Evolutionary conservation across 2,113 vertebrate species (phyloP).

Genomic region (Myrmophylax atrothorax): DNA sequence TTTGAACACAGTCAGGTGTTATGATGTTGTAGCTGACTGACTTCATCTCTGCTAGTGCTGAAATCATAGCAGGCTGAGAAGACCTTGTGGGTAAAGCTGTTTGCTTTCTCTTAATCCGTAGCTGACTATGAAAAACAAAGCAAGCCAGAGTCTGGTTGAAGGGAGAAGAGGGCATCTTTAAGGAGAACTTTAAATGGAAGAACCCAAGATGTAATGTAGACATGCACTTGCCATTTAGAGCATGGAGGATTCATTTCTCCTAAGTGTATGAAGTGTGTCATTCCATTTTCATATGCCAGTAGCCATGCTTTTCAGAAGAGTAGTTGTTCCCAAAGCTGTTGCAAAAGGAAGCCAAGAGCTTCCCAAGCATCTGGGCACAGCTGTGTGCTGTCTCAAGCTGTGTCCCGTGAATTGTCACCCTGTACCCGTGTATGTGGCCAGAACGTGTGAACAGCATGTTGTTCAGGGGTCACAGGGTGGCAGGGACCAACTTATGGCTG

Average conservation of each 20-base stretch:
- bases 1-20: background rate
- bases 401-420: background rate
- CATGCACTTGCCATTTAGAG: accelerated
- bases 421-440: too few species aligned
- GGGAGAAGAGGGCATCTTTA: background rate
- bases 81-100: background rate
- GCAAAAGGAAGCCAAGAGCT: background rate
- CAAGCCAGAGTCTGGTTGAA: background rate
- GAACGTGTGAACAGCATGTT: accelerated
- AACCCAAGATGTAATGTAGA: background rate
- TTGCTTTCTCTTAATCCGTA: background rate
- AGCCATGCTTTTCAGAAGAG: background rate
- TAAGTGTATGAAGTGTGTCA: background rate
- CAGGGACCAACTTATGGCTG: background rate
- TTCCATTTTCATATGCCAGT: background rate
- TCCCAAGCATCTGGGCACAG: background rate
- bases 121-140: background rate
- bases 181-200: background rate
- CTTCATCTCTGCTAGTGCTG: background rate
- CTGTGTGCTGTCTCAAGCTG: background rate
- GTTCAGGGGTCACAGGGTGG: background rate
- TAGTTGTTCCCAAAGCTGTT: background rate
- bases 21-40: accelerated
- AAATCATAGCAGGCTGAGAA: background rate
- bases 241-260: background rate